Evolutionary conservation across 2,797 vertebrate species (phyloP).

Genomic region (Anabas testudineus): DNA sequence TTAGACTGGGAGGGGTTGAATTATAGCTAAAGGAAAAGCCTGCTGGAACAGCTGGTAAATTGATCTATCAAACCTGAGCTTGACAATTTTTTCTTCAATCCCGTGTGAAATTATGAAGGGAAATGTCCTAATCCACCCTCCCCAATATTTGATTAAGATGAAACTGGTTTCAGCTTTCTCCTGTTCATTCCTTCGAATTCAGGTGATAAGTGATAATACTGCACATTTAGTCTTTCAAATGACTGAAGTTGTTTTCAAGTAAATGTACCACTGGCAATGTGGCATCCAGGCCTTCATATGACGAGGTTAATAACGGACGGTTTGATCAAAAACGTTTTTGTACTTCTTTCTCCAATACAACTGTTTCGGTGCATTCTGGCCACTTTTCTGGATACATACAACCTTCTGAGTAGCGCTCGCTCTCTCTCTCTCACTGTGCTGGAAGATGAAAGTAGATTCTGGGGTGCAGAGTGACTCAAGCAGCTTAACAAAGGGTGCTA

Average conservation of each 20-base stretch:
- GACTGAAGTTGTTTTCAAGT: conserved; percentile 6
- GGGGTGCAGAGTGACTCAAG: conserved; percentile 65
- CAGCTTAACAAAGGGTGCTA: conserved; percentile 70
- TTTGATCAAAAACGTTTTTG: conserved; percentile 23
- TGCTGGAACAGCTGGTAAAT: conserved; percentile 80
- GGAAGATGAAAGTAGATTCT: conserved; percentile 74
- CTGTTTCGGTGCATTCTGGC: conserved; percentile 45
- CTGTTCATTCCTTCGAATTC: conserved; percentile 33
- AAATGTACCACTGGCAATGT: conserved; percentile 15
- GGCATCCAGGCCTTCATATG: conserved; percentile 12
- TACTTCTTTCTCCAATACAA: conserved; percentile 7
- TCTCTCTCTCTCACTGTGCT: conserved; percentile 42
- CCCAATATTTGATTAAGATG: conserved; percentile 69
- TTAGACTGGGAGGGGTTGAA: conserved; percentile 80
- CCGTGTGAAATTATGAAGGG: conserved; percentile 76
- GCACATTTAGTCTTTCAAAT: conserved; percentile 5
- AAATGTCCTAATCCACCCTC: conserved; percentile 80
- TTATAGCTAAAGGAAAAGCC: conserved; percentile 73
- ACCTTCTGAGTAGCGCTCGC: conserved; percentile 40
- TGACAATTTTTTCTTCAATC: conserved; percentile 78
- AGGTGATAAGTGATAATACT: conserved; percentile 27
- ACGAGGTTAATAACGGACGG: conserved; percentile 33
- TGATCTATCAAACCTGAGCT: conserved; percentile 83
- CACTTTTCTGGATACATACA: conserved; percentile 42
- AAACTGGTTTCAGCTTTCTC: conserved; percentile 66